Base-by-base conservation (phyloP, 2,797 vertebrate species). In the Chelmon rostratus region DNA sequence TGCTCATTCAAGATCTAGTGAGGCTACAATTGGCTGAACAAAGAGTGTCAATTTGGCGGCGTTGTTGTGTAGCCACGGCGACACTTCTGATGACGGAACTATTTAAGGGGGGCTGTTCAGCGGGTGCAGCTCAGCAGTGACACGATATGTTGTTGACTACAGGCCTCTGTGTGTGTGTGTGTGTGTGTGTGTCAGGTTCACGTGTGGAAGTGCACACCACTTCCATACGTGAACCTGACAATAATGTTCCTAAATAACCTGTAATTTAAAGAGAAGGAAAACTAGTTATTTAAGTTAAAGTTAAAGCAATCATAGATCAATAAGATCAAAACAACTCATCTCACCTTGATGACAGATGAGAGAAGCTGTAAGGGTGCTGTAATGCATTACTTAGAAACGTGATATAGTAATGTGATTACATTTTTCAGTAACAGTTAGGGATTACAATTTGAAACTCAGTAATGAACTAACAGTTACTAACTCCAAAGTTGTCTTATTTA, bases 21-120 rank as follows among this genome's bases (percentile, higher is more conserved):
- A 47, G 63, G 70, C 50, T 15, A 53, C 81, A 63, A 81, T 49
- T 18, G 67, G 69, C 67, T 59, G 21, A 50, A 84, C 88, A 88
- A 68, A 69, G 68, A 77, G 58, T 58, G 67, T 65, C 58, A 75
- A 84, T 85, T 78, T 78, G 78, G 73, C 52, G 0, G 68, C 56
- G 67, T 82, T 76, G 73, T 74, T 73, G 49, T 54, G 86, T 89
- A 86, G 82, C 84, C 67, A 4, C 66, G 86, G 69, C 59, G 40
- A 90, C 52, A 33, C 81, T 74, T 77, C 31, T 49, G 70, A 80
- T 64, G 73, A 78, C 19, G 2, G 38, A 81, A 86, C 42, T 54
- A 83, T 86, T 65, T 70, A 11, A 21, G 68, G 23, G 44, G 49
- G 57, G 28, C 9, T 47, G 70, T 70, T 71, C 61, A 37, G 33